Evolutionary conservation across 2,888 invertebrate genomes (phyloP).

Genomic region (Nymphalis polychloros): DNA sequence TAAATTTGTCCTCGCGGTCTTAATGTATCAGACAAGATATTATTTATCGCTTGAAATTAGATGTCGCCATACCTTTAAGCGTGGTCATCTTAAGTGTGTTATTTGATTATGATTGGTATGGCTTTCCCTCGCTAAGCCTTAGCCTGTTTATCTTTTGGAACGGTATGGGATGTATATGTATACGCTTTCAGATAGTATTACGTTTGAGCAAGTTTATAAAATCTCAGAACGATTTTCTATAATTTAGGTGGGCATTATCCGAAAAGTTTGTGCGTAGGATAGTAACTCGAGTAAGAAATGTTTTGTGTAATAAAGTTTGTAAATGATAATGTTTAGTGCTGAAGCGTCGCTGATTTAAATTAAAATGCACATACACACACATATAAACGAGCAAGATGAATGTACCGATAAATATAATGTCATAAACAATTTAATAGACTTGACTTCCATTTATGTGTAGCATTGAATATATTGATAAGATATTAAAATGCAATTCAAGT

Average conservation of each 20-base stretch:
- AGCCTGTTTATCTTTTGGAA: slow-evolving; percentile 32
- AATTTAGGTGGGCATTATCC: slow-evolving; percentile 12
- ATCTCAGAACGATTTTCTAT: slow-evolving; percentile 18
- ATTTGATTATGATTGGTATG: slow-evolving; percentile 26
- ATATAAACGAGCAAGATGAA: slow-evolving; percentile 12
- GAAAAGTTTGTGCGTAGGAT: slow-evolving; percentile 14
- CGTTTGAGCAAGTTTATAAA: slow-evolving; percentile 21
- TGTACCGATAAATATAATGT: slow-evolving; percentile 12
- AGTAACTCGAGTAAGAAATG: slow-evolving; percentile 9
- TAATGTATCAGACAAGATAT: slow-evolving; percentile 64
- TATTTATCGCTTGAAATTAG: slow-evolving; percentile 51
- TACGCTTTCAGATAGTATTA: slow-evolving; percentile 22
- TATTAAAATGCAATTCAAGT: slow-evolving; percentile 23
- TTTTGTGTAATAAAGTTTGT: slow-evolving; percentile 15
- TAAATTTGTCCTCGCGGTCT: slow-evolving; percentile 66
- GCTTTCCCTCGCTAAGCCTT: slow-evolving; percentile 28
- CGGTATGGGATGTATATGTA: slow-evolving; percentile 13
- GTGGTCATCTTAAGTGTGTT: slow-evolving; percentile 18
- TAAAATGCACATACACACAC: slow-evolving; percentile 12
- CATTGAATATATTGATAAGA: slow-evolving; percentile 6
- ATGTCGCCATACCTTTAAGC: slow-evolving; percentile 22
- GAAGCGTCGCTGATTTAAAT: slow-evolving; percentile 2
- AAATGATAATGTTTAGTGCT: slow-evolving; percentile 10
- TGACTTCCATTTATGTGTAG: slow-evolving; percentile 13
- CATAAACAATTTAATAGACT: slow-evolving; percentile 12